These are phyloP conservation scores for Sylvia borin DNA, from an alignment of 2,797 vertebrate genomes.

Conservation along the genomic window DNA sequence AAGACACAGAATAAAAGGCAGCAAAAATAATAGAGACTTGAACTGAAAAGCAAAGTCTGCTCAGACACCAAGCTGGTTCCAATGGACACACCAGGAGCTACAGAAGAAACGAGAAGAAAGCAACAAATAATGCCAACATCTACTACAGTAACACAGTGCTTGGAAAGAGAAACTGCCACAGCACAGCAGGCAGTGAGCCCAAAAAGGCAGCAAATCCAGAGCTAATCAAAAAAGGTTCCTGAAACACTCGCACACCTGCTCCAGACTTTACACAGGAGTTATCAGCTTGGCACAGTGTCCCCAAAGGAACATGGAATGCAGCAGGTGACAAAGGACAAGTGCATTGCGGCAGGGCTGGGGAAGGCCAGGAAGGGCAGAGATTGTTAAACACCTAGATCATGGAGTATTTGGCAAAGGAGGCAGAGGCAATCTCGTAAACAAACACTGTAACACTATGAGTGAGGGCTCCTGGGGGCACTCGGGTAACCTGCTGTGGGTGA, in stretches of 20 bases:
- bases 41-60: slow-evolving; percentile 16
- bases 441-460: neutral
- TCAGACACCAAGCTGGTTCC: neutral
- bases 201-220: neutral
- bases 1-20: neutral
- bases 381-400: neutral
- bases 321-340: neutral
- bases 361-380: neutral
- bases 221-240: neutral
- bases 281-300: neutral
- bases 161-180: neutral
- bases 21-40: neutral
- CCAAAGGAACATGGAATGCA: neutral
- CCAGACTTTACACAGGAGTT: neutral
- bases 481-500: neutral
- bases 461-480: neutral
- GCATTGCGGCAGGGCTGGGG: neutral
- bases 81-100: neutral
- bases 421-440: neutral
- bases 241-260: neutral
- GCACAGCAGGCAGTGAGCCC: neutral
- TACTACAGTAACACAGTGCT: neutral
- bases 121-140: neutral
- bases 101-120: neutral
- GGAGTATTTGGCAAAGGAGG: neutral